Evolutionary conservation across 2,888 invertebrate genomes (phyloP).

Genomic region (Phania funesta): DNA sequence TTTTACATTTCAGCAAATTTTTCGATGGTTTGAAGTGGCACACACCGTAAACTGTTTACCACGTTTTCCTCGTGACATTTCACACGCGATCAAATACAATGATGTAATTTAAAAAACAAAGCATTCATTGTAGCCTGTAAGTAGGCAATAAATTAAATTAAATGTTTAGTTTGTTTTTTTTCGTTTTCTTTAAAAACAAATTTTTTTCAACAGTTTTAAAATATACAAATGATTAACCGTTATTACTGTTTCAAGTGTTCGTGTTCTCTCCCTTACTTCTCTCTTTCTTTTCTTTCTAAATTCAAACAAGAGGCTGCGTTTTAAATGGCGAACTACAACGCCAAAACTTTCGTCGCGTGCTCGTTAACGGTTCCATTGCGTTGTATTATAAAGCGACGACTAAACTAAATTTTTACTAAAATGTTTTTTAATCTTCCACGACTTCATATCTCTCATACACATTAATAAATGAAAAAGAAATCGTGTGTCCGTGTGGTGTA

Average conservation of each 20-base stretch:
- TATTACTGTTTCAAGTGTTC: neutral
- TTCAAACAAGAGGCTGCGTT: constrained; percentile 57
- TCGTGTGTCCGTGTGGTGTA: neutral
- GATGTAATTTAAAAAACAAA: neutral
- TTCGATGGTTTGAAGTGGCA: no score
- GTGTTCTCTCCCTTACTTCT: neutral
- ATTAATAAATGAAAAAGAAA: neutral
- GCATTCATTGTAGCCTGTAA: constrained; percentile 43
- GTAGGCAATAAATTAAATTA: constrained; percentile 47
- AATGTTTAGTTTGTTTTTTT: neutral
- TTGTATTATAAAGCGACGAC: constrained; percentile 65
- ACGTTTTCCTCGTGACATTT: constrained; percentile 35
- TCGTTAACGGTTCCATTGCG: constrained; percentile 63
- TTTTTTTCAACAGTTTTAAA: neutral
- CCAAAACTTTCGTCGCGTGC: constrained; percentile 63
- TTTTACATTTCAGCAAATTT: no score
- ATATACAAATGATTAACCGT: neutral
- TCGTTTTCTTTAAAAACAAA: neutral
- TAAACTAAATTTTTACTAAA: constrained; percentile 45
- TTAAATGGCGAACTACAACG: constrained; percentile 58
- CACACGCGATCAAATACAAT: constrained; percentile 30
- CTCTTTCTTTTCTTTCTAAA: neutral
- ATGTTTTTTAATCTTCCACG: constrained; percentile 26
- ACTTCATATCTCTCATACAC: neutral
- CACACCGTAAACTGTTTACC: neutral